A percentile compares a stretch with the other conserved stretches of the same genome.
These are phyloP conservation scores for Crotalus viridis DNA, from an alignment of 2,113 vertebrate species.

Conservation along the genomic window DNA sequence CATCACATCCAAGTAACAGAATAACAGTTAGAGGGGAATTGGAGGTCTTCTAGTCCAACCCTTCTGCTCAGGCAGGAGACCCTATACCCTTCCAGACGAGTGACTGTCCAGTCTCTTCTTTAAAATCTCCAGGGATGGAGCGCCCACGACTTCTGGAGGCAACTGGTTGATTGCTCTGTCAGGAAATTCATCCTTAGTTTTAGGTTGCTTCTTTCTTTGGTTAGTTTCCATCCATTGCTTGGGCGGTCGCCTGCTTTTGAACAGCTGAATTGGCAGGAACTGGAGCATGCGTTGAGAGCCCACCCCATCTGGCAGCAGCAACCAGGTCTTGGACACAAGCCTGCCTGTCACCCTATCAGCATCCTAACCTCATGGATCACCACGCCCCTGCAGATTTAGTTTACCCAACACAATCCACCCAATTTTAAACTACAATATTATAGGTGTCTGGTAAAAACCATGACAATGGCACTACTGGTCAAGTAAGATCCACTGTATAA, in stretches of 20 bases:
- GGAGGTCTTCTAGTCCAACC: not conserved
- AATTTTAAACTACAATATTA: not conserved
- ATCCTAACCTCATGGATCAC: not conserved
- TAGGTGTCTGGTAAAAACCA: not conserved
- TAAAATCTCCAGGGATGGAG: not conserved
- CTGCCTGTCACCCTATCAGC: not conserved
- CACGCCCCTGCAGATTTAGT: not conserved
- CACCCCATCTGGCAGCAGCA: not conserved
- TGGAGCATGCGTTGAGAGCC: no score
- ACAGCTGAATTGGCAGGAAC: not conserved
- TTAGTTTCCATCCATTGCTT: not conserved
- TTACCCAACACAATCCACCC: not conserved
- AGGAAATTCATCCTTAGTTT: not conserved
- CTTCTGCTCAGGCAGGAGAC: not conserved
- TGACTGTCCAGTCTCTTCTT: not conserved
- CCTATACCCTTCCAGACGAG: no score
- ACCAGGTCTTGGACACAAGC: not conserved
- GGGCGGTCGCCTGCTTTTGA: no score
- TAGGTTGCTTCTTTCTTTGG: not conserved
- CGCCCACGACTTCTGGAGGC: not conserved
- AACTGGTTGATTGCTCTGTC: not conserved
- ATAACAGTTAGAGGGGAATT: not conserved
- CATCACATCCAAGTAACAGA: not conserved
- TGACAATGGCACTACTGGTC: not conserved
- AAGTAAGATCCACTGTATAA: not conserved